phyloP scores from a whole-genome alignment of 2,113 vertebrate species.

The Phalacrocorax brasilianus region DNA sequence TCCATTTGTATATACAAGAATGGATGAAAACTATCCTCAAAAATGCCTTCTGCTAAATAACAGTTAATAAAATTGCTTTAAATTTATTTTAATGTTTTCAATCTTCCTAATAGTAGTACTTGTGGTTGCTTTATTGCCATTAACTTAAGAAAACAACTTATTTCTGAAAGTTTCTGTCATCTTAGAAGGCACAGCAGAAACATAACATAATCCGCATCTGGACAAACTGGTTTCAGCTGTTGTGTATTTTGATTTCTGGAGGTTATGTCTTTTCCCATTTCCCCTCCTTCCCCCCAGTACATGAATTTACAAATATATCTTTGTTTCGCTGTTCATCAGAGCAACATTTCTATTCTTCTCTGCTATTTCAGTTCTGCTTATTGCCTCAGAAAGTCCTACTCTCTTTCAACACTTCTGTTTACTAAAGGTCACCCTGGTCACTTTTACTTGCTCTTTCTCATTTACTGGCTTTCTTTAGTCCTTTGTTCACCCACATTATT shows the following conservation, averaged over 20 bases:
- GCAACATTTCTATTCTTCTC: not conserved
- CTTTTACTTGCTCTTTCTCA: not conserved
- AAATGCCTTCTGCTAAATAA: not conserved
- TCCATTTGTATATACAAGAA: not conserved
- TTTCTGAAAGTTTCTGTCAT: not conserved
- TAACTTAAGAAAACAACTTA: not conserved
- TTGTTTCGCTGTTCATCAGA: not conserved
- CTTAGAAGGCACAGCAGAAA: not conserved
- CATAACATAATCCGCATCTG: not conserved
- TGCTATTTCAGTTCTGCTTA: not conserved
- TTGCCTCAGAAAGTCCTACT: not conserved
- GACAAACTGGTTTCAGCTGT: not conserved
- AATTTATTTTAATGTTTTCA: not conserved
- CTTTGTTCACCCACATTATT: not conserved
- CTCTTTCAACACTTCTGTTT: not conserved
- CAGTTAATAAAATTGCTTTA: not conserved
- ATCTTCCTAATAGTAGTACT: not conserved
- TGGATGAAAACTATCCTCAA: not conserved
- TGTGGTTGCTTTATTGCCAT: not conserved
- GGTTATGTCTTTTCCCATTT: not conserved
- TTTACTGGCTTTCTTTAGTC: not conserved
- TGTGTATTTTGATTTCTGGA: not conserved
- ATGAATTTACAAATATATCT: not conserved
- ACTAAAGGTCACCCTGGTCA: not conserved
- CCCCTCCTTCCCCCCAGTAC: not conserved